Evolutionary conservation across 2,113 vertebrate genomes (phyloP).

Genomic region (Atrichornis clamosus): DNA sequence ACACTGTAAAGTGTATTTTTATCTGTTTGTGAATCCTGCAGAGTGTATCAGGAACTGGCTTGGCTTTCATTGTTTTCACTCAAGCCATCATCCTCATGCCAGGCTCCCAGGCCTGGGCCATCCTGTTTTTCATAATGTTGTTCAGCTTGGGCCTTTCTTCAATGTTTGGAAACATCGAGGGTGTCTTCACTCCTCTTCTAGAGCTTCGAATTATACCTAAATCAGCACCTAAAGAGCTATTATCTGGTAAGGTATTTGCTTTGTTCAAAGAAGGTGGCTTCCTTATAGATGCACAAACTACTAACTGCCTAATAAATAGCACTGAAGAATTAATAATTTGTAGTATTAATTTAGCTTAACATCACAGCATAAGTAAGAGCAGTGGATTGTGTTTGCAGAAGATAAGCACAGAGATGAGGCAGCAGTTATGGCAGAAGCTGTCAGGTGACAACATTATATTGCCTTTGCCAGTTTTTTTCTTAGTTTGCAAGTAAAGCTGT

Average conservation of each 20-base stretch:
- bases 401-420: not conserved
- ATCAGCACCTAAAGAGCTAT: slow-evolving; percentile 76
- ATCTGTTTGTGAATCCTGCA: slow-evolving; percentile 51
- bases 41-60: slow-evolving; percentile 86
- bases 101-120: slow-evolving; percentile 84
- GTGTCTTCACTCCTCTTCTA: slow-evolving; percentile 80
- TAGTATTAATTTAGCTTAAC: not conserved
- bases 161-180: slow-evolving; percentile 91
- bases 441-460: not conserved
- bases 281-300: not conserved
- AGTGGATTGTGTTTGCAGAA: not conserved
- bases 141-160: slow-evolving; percentile 89
- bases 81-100: slow-evolving; percentile 88
- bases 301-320: not conserved
- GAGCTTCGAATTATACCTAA: slow-evolving; percentile 76
- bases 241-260: slow-evolving; percentile 78
- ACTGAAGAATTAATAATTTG: not conserved
- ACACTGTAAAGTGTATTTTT: not conserved
- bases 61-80: slow-evolving; percentile 89
- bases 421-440: not conserved
- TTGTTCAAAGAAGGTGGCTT: not conserved
- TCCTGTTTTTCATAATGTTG: slow-evolving; percentile 92
- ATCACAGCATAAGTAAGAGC: not conserved
- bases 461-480: not conserved
- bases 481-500: not conserved